These are phyloP conservation scores for Pseudochaenichthys georgianus DNA, from an alignment of 2,797 vertebrate genomes.

Conservation along the genomic window DNA sequence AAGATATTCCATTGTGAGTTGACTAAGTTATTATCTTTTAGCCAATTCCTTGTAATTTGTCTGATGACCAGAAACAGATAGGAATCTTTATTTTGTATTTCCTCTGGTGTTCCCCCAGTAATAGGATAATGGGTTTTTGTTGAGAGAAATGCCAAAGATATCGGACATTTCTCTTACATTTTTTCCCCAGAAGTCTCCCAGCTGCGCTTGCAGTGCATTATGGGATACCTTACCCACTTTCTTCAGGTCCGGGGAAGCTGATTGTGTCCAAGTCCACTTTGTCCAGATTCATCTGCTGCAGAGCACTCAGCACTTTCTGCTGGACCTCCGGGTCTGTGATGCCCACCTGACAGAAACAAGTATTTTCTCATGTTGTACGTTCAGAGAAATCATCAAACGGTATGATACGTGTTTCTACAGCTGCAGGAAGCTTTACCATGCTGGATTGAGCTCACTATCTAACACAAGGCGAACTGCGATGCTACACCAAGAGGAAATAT, in stretches of 20 bases:
- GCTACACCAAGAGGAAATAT: too few relatives aligned
- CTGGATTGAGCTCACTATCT: neutral
- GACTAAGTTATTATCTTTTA: too few relatives aligned
- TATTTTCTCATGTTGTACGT: neutral
- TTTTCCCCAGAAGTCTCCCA: too few relatives aligned
- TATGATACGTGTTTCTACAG: neutral
- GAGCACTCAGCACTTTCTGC: constrained; percentile 86
- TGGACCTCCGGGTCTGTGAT: constrained; percentile 87
- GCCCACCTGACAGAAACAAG: constrained; percentile 83
- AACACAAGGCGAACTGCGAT: neutral
- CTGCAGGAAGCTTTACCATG: too few relatives aligned
- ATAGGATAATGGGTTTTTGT: too few relatives aligned
- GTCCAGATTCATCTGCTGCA: constrained; percentile 88
- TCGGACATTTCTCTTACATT: too few relatives aligned
- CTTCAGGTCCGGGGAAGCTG: constrained; percentile 77
- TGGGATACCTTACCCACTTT: constrained; percentile 85
- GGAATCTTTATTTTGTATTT: too few relatives aligned
- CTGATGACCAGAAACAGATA: too few relatives aligned
- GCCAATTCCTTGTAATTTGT: too few relatives aligned
- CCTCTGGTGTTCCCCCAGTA: too few relatives aligned
- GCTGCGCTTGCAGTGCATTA: neutral
- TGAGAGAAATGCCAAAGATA: too few relatives aligned
- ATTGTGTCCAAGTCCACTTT: constrained; percentile 85
- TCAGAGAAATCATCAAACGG: neutral
- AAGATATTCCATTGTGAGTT: too few relatives aligned